These are phyloP conservation scores for Pediacus dermestoides DNA, from an alignment of 2,888 invertebrate species.

Conservation along the genomic window DNA sequence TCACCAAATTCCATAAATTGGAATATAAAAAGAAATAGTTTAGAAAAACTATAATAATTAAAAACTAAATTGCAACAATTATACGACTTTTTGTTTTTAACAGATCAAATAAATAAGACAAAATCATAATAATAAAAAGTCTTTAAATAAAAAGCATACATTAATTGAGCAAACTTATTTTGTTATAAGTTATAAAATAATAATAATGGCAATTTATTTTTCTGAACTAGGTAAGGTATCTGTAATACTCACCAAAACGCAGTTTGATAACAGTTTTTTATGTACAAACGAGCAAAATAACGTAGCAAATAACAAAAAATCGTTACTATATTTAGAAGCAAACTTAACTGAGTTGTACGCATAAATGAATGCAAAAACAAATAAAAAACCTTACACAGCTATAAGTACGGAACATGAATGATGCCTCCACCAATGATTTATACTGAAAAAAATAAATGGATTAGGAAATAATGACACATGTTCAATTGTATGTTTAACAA, in stretches of 20 bases:
- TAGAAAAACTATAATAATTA: conserved; percentile 15
- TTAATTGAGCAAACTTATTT: conserved; percentile 27
- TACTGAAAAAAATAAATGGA: conserved; percentile 45
- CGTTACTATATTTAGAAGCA: no score
- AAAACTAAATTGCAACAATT: conserved; percentile 16
- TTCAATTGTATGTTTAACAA: no score
- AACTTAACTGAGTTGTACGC: no score
- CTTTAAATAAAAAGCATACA: conserved; percentile 12
- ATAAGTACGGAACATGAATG: conserved; percentile 41
- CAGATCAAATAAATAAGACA: conserved; percentile 25
- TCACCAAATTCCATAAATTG: conserved; percentile 29
- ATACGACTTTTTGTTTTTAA: no score
- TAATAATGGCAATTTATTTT: no score
- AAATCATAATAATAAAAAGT: conserved; percentile 21
- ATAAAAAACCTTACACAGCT: conserved; percentile 26
- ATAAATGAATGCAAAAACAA: no score
- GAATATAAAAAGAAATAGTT: conserved; percentile 25
- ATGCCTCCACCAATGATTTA: conserved; percentile 46
- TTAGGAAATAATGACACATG: no score
- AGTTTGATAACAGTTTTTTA: no score
- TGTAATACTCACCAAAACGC: conserved; percentile 2
- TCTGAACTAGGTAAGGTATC: no score
- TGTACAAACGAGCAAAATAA: no score
- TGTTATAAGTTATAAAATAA: no score
- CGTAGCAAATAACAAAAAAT: no score